phyloP scores from a whole-genome alignment of 2,888 invertebrate genomes.

The Trypoxylon attenuatum region DNA sequence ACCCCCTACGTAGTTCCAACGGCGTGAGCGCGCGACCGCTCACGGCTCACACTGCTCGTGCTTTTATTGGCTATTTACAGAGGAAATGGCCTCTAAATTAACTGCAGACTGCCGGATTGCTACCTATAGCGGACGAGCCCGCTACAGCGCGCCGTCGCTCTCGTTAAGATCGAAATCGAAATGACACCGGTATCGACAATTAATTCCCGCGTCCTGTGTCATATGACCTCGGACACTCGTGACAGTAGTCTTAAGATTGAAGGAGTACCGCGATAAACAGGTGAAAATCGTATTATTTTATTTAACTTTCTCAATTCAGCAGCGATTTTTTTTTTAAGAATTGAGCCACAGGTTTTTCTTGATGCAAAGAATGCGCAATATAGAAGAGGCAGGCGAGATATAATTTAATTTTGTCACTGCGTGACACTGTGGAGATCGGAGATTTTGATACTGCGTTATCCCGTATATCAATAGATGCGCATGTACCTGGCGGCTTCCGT shows the following conservation, averaged over 20 bases:
- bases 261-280: no score
- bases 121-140: conserved; percentile 61
- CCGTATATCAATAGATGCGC: no score
- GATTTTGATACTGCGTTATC: no score
- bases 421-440: no score
- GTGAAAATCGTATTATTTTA: no score
- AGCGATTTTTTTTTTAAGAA: no score
- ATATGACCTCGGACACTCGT: not conserved
- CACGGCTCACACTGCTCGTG: conserved; percentile 54
- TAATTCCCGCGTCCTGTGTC: conserved; percentile 34
- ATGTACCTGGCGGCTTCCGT: no score
- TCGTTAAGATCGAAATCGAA: conserved; percentile 62
- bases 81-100: conserved; percentile 75
- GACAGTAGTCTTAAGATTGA: not conserved
- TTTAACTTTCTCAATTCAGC: no score
- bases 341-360: no score
- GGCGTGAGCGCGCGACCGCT: conserved; percentile 19
- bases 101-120: conserved; percentile 73
- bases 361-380: no score
- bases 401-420: no score
- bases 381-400: no score
- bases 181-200: conserved; percentile 50
- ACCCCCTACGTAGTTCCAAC: conserved; percentile 28
- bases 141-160: conserved; percentile 52
- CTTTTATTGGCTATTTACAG: conserved; percentile 75